These are phyloP conservation scores for Varroa destructor DNA, from an alignment of 1,140 invertebrate genomes.

Conservation along the genomic window DNA sequence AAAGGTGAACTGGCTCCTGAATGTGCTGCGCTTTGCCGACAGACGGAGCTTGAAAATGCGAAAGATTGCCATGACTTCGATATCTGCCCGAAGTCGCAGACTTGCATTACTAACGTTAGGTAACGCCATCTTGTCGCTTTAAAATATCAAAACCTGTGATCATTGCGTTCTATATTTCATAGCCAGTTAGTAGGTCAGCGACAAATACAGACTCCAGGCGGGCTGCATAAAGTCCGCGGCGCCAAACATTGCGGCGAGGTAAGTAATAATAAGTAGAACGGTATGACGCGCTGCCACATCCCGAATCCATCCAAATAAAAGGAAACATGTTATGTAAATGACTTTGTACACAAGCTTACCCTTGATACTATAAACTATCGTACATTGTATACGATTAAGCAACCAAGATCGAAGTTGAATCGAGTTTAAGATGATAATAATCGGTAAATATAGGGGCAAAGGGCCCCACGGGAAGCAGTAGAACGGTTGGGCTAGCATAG, in stretches of 20 bases:
- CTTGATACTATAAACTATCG: not conserved
- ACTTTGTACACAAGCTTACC: not conserved
- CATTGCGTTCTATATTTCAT: not conserved
- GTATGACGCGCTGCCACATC: not conserved
- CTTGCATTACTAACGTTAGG: not conserved
- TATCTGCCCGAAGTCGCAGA: not conserved
- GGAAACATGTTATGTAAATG: not conserved
- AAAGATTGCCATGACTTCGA: constrained; percentile 3
- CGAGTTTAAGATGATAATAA: too few species aligned
- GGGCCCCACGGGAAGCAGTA: too few species aligned
- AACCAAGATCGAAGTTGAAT: too few species aligned
- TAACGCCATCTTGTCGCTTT: not conserved
- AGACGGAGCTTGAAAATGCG: not conserved
- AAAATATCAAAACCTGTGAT: not conserved
- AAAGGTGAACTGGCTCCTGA: not conserved
- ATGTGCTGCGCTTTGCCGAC: not conserved
- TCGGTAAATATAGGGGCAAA: too few species aligned
- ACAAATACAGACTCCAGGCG: not conserved
- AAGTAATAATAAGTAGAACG: not conserved
- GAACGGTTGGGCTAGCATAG: too few species aligned
- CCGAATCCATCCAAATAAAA: not conserved
- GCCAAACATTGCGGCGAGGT: constrained; percentile 1
- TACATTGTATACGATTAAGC: constrained; percentile 3
- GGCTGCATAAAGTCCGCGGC: not conserved
- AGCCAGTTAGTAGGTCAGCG: not conserved